Base-by-base conservation (phyloP, 2,888 invertebrate genomes). In the Hypsopygia costalis region DNA sequence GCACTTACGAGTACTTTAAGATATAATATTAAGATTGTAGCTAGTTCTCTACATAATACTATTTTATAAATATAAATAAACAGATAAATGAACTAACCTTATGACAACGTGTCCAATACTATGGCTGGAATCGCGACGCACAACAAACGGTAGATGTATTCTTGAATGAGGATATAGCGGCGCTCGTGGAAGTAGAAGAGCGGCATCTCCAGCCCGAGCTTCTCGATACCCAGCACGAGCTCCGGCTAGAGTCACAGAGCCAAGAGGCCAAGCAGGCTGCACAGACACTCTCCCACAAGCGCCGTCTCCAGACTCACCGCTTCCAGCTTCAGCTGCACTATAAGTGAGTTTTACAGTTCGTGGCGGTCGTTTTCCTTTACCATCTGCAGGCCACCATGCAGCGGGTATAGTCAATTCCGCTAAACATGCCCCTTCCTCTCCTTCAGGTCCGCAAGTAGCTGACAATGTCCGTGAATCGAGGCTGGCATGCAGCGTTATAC, bases 381-480 rank as follows among this genome's bases (percentile, higher is more conserved):
- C 91, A 52, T 92, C 91, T 27, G 91, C 92, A 0, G 95, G 92
- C 97, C 98, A 98, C 98, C 98, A 98, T 39, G 93, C 92, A 6
- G 96, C 93, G 0, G 98, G 98, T 27, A 98, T 92, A 1, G 95
- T 94, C 42, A 97, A 89, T 71, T 96, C 95, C 0, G 97, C 97
- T 39, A 98, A 91, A 70, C 98, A 98, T 0, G 97, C 97, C 0
- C 97, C 96, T 69, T 97, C 97, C 67, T 96, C 95, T 7, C 96
- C 95, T 71, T 96, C 96, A 1, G 98, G 97, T 62, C 96, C 96
- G 81, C 98, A 98, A n/a, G 96, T 95, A 0, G 97, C 94, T 38
- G 95, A 94, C 47, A 97, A 85, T 37, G 91, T 86, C 51, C 91
- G 81, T 39, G 90, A 71, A 42, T 90, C 89, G 58, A 92, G 89